A percentile compares a stretch with the other conserved stretches of the same genome.
phyloP scores from a whole-genome alignment of 2,113 vertebrate species.

The Entosphenus tridentatus region DNA sequence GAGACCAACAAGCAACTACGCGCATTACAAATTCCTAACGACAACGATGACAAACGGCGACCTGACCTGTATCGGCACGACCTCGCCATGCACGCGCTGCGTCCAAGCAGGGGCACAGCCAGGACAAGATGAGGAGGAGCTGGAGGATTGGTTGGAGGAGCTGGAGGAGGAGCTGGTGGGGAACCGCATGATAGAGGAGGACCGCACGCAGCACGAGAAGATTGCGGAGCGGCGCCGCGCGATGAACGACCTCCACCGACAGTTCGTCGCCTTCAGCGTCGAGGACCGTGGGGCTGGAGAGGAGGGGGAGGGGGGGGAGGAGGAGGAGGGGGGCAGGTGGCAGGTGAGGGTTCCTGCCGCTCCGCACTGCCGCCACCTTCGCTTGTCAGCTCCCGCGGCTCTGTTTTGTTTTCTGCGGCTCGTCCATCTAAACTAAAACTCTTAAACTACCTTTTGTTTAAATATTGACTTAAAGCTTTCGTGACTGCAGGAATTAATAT shows the following conservation, averaged over 20 bases:
- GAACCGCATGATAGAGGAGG: conserved; percentile 7
- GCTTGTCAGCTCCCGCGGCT: no score
- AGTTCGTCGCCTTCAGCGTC: conserved; percentile 38
- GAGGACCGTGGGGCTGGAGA: conserved; percentile 16
- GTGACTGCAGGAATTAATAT: no score
- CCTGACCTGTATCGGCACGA: no score
- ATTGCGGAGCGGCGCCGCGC: conserved; percentile 15
- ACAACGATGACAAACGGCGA: no score
- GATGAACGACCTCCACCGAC: conserved; percentile 16
- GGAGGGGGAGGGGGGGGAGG: conserved; percentile 9
- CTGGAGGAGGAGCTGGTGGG: conserved; percentile 23
- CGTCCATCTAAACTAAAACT: no score
- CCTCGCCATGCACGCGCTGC: no score
- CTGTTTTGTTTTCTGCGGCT: no score
- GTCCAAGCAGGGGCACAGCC: conserved; percentile 11
- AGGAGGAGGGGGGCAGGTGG: conserved; percentile 12
- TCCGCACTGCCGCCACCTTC: no score
- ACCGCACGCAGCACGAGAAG: background rate
- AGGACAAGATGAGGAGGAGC: conserved; percentile 19
- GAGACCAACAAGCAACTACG: no score
- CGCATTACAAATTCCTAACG: no score
- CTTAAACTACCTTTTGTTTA: no score
- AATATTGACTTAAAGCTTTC: no score
- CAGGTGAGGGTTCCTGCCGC: conserved; percentile 15
- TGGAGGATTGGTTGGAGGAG: conserved; percentile 49